Base-by-base conservation (phyloP, 1,140 invertebrate genomes). In the Pogonomyrmex californicus region DNA sequence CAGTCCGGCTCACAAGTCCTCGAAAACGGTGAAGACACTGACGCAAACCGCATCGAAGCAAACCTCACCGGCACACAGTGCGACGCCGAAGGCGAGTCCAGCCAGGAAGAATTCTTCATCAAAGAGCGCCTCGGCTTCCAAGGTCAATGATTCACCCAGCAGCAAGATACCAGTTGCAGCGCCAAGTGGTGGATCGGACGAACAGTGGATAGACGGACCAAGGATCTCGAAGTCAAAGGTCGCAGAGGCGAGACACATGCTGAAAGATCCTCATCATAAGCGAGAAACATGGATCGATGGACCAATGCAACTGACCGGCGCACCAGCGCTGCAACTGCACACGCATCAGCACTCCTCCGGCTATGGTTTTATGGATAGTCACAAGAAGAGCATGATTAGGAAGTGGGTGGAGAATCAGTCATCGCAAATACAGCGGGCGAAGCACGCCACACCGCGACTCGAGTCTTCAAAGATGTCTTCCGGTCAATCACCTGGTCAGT, bases 121-220 rank as follows among this genome's bases (percentile, higher is more conserved):
- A 86, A 96, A 91, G 93, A 96, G 92, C 93, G 91, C 86, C 90
- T 95, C 95, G 86, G 88, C 92, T 91, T 82, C 91, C 4, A 95
- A 94, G 70, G 38, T 90, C 0, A 93, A 91, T 4, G 95, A 95
- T 36, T 95, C 94, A 0, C 93, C 95, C 9, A 88, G 90, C 0
- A 95, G 92, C 49, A 96, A 96, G 83, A 94, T 94, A 7, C 92
- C 93, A 0, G 91, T 95, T 1, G 87, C 92, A 4, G 91, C 93
- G 1, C 49, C 92, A 0, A 94, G 93, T 30, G 96, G 93, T 88
- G 96, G 89, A 92, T 96, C 88, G 87, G 98, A 99, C 90, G 98
- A 99, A 92, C 98, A 99, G 92, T 99, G 99, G 99, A 98, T 99
- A 75, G 99, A 99, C 95, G 99, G 99, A 1, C 99, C 99, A 0